Evolutionary conservation across 1,140 invertebrate genomes (phyloP).

Genomic region (Papilio dardanus): DNA sequence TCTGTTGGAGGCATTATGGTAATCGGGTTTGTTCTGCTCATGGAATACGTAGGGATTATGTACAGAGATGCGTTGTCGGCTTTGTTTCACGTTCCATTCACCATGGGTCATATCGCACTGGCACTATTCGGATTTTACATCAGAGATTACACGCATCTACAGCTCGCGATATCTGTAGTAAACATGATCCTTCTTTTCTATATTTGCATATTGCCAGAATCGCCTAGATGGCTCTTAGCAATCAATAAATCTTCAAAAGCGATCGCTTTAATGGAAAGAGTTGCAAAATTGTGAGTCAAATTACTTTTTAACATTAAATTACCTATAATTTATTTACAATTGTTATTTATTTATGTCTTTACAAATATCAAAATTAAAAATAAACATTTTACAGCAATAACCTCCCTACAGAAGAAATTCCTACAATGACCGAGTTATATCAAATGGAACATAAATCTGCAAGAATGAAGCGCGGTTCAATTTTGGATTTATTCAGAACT

Average conservation of each 20-base stretch:
- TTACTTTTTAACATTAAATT: conserved; percentile 20
- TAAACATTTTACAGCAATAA: conserved; percentile 62
- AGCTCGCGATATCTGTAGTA: conserved; percentile 81
- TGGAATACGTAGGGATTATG: conserved; percentile 77
- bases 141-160: conserved; percentile 82
- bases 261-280: conserved; percentile 78
- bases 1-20: conserved; percentile 76
- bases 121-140: conserved; percentile 82
- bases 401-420: conserved; percentile 53
- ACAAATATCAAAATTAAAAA: background rate
- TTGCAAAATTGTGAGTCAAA: conserved; percentile 80
- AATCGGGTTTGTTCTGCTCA: conserved; percentile 83
- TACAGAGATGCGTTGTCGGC: conserved; percentile 84
- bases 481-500: conserved; percentile 88
- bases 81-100: conserved; percentile 84
- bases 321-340: conserved; percentile 1
- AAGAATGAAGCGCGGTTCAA: conserved; percentile 77
- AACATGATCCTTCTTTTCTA: conserved; percentile 80
- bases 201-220: conserved; percentile 87
- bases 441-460: conserved; percentile 50
- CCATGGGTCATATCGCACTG: conserved; percentile 81
- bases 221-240: conserved; percentile 86
- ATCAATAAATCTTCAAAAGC: conserved; percentile 83
- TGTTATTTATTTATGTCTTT: background rate
- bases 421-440: conserved; percentile 57